These are phyloP conservation scores for Pseudonaja textilis DNA, from an alignment of 2,113 vertebrate genomes.

Conservation along the genomic window DNA sequence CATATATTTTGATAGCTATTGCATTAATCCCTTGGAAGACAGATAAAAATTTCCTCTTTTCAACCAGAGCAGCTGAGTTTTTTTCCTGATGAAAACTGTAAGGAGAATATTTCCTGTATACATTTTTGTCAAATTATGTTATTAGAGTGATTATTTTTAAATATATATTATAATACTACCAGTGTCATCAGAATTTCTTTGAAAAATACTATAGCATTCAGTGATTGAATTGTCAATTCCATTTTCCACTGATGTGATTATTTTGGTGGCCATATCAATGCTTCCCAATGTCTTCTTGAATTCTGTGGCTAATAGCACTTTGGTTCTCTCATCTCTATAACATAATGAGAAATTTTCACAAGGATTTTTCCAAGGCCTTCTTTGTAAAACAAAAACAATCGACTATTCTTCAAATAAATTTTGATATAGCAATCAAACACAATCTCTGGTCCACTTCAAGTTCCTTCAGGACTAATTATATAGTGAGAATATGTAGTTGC, in stretches of 20 bases:
- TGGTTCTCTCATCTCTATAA: background rate
- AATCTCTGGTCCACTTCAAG: slow-evolving; percentile 55
- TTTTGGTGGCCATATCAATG: background rate
- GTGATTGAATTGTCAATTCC: background rate
- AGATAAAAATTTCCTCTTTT: background rate
- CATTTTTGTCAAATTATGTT: background rate
- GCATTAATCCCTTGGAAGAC: background rate
- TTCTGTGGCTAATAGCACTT: background rate
- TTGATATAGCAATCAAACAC: slow-evolving; percentile 33
- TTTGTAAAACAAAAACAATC: background rate
- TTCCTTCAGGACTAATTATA: slow-evolving; percentile 69
- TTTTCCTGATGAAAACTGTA: background rate
- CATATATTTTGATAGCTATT: background rate
- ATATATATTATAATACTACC: background rate
- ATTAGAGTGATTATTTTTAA: background rate
- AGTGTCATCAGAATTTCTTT: background rate
- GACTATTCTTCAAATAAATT: background rate
- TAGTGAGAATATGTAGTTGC: slow-evolving; percentile 54
- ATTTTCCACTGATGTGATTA: background rate
- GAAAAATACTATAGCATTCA: slow-evolving; percentile 8
- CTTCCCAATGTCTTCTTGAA: rapidly evolving
- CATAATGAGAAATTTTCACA: slow-evolving; percentile 28
- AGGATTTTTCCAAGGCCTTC: background rate
- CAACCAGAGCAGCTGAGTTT: background rate
- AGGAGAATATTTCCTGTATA: background rate